Evolutionary conservation across 2,797 vertebrate species (phyloP).

Genomic region (Brachyalestes nurse): DNA sequence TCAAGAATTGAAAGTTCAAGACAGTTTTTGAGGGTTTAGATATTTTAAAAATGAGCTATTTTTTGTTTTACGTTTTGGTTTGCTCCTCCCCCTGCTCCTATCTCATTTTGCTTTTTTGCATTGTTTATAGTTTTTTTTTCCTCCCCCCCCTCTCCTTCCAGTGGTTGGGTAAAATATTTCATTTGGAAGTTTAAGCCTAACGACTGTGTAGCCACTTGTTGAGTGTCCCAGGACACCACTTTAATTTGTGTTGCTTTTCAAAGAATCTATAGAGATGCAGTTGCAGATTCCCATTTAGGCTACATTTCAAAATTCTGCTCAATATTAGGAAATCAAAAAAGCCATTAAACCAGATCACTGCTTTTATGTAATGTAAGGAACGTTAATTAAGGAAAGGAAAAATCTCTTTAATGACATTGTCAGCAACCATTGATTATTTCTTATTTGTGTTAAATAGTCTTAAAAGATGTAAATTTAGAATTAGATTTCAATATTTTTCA

Average conservation of each 20-base stretch:
- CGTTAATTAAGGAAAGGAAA: conserved; percentile 76
- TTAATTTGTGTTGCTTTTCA: conserved; percentile 77
- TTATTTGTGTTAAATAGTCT: conserved; percentile 90
- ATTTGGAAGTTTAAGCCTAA: conserved; percentile 68
- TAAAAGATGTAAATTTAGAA: conserved; percentile 89
- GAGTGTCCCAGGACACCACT: conserved; percentile 73
- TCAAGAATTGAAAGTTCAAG: conserved; percentile 65
- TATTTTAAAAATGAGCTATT: conserved; percentile 72
- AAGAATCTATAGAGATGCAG: conserved; percentile 88
- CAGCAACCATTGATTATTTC: conserved; percentile 75
- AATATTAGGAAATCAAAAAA: conserved; percentile 79
- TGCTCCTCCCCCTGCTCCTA: conserved; percentile 69
- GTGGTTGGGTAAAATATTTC: conserved; percentile 78
- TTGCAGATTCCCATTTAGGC: conserved; percentile 99
- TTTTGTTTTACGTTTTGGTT: conserved; percentile 63
- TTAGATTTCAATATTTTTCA: conserved; percentile 81
- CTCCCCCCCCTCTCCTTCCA: conserved; percentile 31
- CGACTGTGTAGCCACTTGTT: conserved; percentile 74
- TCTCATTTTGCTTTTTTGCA: conserved; percentile 79
- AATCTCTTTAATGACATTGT: conserved; percentile 74
- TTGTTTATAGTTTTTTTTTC: conserved; percentile 49
- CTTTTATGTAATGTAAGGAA: conserved; percentile 79
- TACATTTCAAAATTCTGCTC: conserved; percentile 99
- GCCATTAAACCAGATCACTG: conserved; percentile 69
- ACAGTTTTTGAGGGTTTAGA: conserved; percentile 78